These are phyloP conservation scores for Drosophila erecta DNA, from an alignment of 1,140 invertebrate genomes.

Conservation along the genomic window DNA sequence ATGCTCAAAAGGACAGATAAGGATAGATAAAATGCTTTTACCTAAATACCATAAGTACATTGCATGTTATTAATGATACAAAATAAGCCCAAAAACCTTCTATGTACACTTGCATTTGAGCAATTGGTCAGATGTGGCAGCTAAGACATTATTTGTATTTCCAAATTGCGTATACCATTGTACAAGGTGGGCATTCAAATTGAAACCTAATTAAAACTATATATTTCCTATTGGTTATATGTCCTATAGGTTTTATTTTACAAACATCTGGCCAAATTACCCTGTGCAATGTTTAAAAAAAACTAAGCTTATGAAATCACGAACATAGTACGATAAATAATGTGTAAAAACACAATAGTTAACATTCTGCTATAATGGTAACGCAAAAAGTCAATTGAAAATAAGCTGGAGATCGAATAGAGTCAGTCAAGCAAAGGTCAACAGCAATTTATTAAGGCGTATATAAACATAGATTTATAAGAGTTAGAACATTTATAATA, in stretches of 20 bases:
- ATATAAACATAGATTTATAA: constrained; percentile 11
- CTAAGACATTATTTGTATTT: no score
- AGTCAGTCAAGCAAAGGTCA: constrained; percentile 50
- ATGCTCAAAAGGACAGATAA: constrained; percentile 6
- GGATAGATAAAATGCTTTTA: background rate
- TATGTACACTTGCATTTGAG: no score
- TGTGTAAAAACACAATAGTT: constrained; percentile 12
- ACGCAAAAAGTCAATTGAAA: constrained; percentile 64
- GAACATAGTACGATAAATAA: constrained; percentile 5
- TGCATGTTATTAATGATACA: constrained; percentile 22
- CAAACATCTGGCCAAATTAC: background rate
- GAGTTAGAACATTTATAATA: constrained; percentile 40
- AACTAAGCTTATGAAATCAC: background rate
- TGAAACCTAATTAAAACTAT: background rate
- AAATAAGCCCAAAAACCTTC: background rate
- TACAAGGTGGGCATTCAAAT: no score
- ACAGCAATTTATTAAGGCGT: constrained; percentile 36
- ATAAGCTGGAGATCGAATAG: constrained; percentile 40
- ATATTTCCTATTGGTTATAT: background rate
- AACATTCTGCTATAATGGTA: constrained; percentile 15
- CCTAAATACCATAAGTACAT: background rate
- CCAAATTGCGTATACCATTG: no score
- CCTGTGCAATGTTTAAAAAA: background rate
- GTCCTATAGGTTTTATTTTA: background rate
- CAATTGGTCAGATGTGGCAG: no score